Conservation (phyloP, 2,888 invertebrate genomes). For the Nomada ruficornis region DNA sequence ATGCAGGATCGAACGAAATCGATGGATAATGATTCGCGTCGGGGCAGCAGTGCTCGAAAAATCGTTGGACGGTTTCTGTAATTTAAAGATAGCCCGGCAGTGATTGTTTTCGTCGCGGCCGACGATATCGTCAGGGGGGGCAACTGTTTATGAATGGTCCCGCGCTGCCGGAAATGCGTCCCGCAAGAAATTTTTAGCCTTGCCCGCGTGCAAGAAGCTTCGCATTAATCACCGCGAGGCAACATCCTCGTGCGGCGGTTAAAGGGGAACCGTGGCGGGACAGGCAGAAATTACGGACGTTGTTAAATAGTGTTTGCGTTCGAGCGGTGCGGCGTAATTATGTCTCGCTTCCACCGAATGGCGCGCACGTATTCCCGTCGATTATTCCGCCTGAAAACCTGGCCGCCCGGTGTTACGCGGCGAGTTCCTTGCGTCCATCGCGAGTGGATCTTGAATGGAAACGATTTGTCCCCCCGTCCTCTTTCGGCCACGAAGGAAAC, state of each 20-base stretch:
- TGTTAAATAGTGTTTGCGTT: constrained; percentile 67
- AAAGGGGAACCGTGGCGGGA: background rate
- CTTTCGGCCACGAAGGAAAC: background rate
- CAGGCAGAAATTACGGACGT: constrained; percentile 56
- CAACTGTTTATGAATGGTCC: constrained; percentile 68
- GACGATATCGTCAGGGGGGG: constrained; percentile 9
- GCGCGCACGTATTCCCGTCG: constrained; percentile 43
- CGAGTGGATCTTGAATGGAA: constrained; percentile 39
- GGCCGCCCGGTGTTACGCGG: constrained; percentile 40
- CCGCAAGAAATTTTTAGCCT: constrained; percentile 69
- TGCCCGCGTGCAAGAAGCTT: constrained; percentile 65
- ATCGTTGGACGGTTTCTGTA: no score
- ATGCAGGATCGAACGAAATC: background rate
- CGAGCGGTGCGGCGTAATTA: constrained; percentile 61
- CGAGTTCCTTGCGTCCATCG: constrained; percentile 37
- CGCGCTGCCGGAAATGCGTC: constrained; percentile 65
- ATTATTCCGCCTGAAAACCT: constrained; percentile 56
- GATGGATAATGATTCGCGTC: no score
- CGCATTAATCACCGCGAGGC: constrained; percentile 66
- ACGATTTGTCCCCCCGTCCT: background rate
- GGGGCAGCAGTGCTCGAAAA: no score
- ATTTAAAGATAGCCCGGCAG: background rate
- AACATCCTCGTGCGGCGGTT: constrained; percentile 58
- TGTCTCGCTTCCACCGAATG: constrained; percentile 50
- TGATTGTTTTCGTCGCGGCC: constrained; percentile 52